These are phyloP conservation scores for Enchytraeus crypticus DNA, from an alignment of 2,888 invertebrate genomes.

Conservation along the genomic window DNA sequence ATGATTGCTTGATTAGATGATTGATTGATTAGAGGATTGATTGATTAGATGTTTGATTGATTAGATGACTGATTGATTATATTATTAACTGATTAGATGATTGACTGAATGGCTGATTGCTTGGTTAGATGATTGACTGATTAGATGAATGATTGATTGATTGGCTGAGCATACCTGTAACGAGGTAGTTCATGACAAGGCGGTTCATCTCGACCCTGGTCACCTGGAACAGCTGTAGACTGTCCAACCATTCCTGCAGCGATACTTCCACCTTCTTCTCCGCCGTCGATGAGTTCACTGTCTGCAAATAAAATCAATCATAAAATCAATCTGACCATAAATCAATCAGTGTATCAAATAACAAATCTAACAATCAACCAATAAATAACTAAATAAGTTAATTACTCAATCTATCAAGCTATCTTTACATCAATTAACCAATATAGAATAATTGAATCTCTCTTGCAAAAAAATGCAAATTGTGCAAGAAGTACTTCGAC, in stretches of 20 bases:
- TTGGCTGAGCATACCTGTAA: slow-evolving; percentile 28
- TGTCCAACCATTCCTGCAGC: slow-evolving; percentile 63
- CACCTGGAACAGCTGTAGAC: slow-evolving; percentile 66
- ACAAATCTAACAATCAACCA: neutral
- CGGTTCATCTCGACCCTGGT: slow-evolving; percentile 89
- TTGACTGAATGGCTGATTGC: too few relatives aligned
- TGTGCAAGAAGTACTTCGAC: too few relatives aligned
- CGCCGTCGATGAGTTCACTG: slow-evolving; percentile 2
- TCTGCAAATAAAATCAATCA: neutral
- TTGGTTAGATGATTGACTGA: too few relatives aligned
- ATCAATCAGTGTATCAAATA: neutral
- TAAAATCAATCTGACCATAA: neutral
- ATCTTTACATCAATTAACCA: neutral
- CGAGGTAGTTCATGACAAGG: slow-evolving; percentile 84
- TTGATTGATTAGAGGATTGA: too few relatives aligned
- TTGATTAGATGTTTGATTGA: too few relatives aligned
- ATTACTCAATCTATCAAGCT: neutral
- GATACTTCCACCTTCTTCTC: slow-evolving; percentile 24
- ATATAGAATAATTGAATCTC: neutral
- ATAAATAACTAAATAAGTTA: neutral
- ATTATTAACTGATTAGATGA: too few relatives aligned
- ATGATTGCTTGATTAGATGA: too few relatives aligned
- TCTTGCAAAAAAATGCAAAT: too few relatives aligned
- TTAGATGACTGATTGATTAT: neutral
- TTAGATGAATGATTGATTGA: too few relatives aligned